Percentiles rank a stretch among this genome's conserved stretches.
Evolutionary conservation across 2,888 invertebrate species (phyloP).

Genomic region (Agapetus fuscipes): DNA sequence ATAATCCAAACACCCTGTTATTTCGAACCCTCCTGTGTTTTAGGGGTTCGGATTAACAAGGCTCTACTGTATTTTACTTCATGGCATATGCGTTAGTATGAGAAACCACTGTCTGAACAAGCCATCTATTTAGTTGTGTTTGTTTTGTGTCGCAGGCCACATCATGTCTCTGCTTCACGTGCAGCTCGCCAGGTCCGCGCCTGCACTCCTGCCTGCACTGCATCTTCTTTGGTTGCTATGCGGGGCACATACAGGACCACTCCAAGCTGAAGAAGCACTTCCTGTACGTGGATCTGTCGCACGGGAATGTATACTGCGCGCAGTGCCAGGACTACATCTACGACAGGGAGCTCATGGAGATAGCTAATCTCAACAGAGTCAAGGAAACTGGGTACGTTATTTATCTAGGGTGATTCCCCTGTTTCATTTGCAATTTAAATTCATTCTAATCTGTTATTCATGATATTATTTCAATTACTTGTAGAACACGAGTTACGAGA

Average conservation of each 20-base stretch:
- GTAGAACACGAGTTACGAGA: too few species aligned
- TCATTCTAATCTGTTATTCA: neutral
- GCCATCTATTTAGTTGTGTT: neutral
- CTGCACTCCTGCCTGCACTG: conserved; percentile 82
- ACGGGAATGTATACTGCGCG: conserved; percentile 84
- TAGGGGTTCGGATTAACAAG: too few species aligned
- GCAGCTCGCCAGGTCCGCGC: conserved; percentile 68
- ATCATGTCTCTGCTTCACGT: conserved; percentile 73
- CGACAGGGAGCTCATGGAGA: conserved; percentile 58
- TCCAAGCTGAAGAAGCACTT: conserved; percentile 71
- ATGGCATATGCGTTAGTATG: too few species aligned
- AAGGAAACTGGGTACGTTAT: conserved; percentile 47
- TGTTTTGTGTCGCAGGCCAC: conserved; percentile 51
- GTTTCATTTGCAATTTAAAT: neutral
- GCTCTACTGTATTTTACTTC: too few species aligned
- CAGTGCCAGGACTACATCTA: conserved; percentile 90
- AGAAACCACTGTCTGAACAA: too few species aligned
- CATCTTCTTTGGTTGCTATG: conserved; percentile 88
- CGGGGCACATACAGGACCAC: conserved; percentile 80
- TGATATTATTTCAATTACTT: neutral
- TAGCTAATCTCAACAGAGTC: conserved; percentile 42
- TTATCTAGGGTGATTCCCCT: conserved; percentile 4
- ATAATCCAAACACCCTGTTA: too few species aligned
- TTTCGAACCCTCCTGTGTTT: too few species aligned
- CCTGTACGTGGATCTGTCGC: conserved; percentile 77